A percentile compares a stretch with the other conserved stretches of the same genome.
Conservation (phyloP, 2,113 vertebrate genomes). For the Piprites chloris region DNA sequence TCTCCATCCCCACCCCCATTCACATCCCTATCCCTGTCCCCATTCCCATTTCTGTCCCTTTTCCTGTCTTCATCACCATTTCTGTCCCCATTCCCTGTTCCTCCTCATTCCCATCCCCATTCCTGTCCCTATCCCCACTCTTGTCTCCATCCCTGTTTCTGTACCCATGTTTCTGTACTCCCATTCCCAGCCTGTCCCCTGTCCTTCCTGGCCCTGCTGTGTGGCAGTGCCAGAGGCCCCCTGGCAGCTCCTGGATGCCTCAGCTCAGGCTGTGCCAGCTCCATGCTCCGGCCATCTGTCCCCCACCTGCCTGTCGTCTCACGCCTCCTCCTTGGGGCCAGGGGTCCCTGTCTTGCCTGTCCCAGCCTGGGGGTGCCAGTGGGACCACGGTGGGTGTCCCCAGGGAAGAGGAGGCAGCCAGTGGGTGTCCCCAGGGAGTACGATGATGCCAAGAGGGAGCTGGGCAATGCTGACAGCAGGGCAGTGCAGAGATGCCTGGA, state of each 20-base stretch:
- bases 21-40: background rate
- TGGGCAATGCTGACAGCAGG: fast-evolving
- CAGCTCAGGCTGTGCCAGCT: background rate
- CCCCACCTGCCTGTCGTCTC: background rate
- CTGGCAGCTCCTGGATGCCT: background rate
- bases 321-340: background rate
- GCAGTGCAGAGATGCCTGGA: background rate
- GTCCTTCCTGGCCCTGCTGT: background rate
- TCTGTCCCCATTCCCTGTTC: no score
- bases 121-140: background rate
- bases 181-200: background rate
- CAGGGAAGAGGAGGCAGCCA: background rate
- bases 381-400: background rate
- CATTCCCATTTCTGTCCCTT: background rate
- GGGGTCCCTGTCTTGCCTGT: background rate
- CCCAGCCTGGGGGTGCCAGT: background rate
- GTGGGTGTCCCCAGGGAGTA: background rate
- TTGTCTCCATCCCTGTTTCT: background rate
- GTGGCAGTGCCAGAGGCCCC: fast-evolving
- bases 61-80: background rate
- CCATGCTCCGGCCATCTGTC: background rate
- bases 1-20: background rate
- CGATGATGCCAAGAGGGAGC: background rate
- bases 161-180: background rate
- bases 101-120: background rate